Percentiles rank a stretch among this genome's conserved stretches.
phyloP scores from a whole-genome alignment of 2,888 invertebrate genomes.

The Microchrysa polita region DNA sequence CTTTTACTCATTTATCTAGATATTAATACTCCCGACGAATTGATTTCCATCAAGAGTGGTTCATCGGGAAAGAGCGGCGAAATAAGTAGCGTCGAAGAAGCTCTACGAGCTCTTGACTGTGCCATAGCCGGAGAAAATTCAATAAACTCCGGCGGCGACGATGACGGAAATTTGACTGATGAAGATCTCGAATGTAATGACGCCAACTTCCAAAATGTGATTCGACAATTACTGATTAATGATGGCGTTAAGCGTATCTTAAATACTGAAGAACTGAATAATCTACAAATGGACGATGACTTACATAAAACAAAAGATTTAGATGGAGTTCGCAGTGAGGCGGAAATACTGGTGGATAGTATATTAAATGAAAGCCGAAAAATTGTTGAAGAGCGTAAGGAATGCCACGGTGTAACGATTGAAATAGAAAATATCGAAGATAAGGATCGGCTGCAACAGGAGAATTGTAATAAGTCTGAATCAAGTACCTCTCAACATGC shows the following conservation, averaged over 20 bases:
- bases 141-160: slow-evolving; percentile 44
- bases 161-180: slow-evolving; percentile 40
- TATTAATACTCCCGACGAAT: slow-evolving; percentile 41
- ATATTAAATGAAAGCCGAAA: slow-evolving; percentile 51
- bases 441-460: slow-evolving; percentile 5
- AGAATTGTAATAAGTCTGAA: slow-evolving; percentile 34
- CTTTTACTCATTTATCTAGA: slow-evolving; percentile 21
- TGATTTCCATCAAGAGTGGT: slow-evolving; percentile 47
- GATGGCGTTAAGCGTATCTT: slow-evolving; percentile 45
- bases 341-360: slow-evolving; percentile 51
- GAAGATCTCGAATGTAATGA: slow-evolving; percentile 45
- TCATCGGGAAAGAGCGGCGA: slow-evolving; percentile 50
- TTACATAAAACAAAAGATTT: slow-evolving; percentile 12
- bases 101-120: slow-evolving; percentile 51
- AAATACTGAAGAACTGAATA: slow-evolving; percentile 26
- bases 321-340: slow-evolving; percentile 44
- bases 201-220: slow-evolving; percentile 48
- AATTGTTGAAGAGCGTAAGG: slow-evolving; percentile 43
- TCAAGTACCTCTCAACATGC: slow-evolving; percentile 3
- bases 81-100: slow-evolving; percentile 53
- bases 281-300: neutral
- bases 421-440: neutral
- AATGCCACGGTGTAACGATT: slow-evolving; percentile 8
- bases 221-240: slow-evolving; percentile 47
- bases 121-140: slow-evolving; percentile 52